These are phyloP conservation scores for Clarias gariepinus DNA, from an alignment of 2,113 vertebrate species.

Conservation along the genomic window DNA sequence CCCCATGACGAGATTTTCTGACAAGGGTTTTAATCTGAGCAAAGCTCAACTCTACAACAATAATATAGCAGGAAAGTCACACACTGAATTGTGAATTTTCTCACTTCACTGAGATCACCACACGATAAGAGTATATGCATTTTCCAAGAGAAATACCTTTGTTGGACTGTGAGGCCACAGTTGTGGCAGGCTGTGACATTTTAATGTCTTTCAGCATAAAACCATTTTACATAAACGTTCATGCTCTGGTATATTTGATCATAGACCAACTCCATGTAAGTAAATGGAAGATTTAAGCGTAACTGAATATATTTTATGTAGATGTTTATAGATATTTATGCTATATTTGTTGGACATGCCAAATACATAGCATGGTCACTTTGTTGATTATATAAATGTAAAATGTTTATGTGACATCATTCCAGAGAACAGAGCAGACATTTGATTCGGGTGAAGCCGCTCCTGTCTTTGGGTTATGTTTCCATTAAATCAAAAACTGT, in stretches of 20 bases:
- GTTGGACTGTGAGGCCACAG: not conserved
- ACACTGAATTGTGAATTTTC: not conserved
- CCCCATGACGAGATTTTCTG: constrained; percentile 9
- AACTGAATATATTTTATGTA: not conserved
- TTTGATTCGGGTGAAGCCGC: constrained; percentile 8
- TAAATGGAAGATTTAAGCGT: not conserved
- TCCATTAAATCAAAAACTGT: constrained; percentile 23
- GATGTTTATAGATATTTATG: not conserved
- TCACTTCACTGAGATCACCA: not conserved
- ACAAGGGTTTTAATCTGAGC: constrained; percentile 25
- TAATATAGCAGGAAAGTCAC: not conserved
- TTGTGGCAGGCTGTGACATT: not conserved
- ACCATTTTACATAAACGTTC: not conserved
- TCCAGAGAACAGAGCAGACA: constrained; percentile 21
- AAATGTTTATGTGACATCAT: not conserved
- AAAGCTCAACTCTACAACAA: not conserved
- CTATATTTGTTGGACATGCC: not conserved
- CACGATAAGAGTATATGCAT: not conserved
- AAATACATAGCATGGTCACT: not conserved
- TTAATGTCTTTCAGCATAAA: not conserved
- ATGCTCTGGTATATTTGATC: not conserved
- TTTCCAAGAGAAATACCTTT: not conserved
- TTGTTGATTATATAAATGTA: not conserved
- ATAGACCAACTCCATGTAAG: not conserved
- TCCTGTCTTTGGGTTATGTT: not conserved